These are phyloP conservation scores for Blomia tropicalis DNA, from an alignment of 2,888 invertebrate species.

Conservation along the genomic window DNA sequence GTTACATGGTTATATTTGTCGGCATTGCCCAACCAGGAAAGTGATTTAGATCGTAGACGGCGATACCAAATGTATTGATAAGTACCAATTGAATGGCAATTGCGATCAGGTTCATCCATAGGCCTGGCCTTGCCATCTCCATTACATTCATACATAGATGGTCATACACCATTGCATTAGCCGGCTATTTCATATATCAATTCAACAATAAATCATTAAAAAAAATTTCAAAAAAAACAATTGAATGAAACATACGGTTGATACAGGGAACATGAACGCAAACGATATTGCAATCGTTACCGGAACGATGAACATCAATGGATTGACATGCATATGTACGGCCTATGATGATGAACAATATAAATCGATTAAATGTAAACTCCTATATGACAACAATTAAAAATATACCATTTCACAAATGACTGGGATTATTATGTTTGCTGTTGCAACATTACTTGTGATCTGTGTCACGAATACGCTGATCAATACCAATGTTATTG, in stretches of 20 bases:
- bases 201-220: conserved; percentile 35
- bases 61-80: conserved; percentile 55
- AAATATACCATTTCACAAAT: conserved; percentile 48
- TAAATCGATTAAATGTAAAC: not conserved
- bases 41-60: conserved; percentile 48
- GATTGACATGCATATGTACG: conserved; percentile 54
- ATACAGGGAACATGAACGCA: conserved; percentile 77
- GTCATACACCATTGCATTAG: conserved; percentile 79
- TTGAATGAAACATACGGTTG: conserved; percentile 43
- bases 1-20: not conserved
- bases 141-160: conserved; percentile 60
- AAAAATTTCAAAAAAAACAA: conserved; percentile 34
- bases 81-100: conserved; percentile 52
- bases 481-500: conserved; percentile 47
- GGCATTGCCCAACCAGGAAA: conserved; percentile 40
- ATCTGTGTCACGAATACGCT: conserved; percentile 72
- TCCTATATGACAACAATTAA: not conserved
- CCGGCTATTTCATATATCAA: conserved; percentile 42
- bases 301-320: conserved; percentile 73
- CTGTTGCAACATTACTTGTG: conserved; percentile 75
- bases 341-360: conserved; percentile 41
- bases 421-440: conserved; percentile 69
- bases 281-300: conserved; percentile 70
- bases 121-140: conserved; percentile 62
- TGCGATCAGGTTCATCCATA: conserved; percentile 57